phyloP scores from a whole-genome alignment of 2,888 invertebrate species.

The Philonicus albiceps region DNA sequence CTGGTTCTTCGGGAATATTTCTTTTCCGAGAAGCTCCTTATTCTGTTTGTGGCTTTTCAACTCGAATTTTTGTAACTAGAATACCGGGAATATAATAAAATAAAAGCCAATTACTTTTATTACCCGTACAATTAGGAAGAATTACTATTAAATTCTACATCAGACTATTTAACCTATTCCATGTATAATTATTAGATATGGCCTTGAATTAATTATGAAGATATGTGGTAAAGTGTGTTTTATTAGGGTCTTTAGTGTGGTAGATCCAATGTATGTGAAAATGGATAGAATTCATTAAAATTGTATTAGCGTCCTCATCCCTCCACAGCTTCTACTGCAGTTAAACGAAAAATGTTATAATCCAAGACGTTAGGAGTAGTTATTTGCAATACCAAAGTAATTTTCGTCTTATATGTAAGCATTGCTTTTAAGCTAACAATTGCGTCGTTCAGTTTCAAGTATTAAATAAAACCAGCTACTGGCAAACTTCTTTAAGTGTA shows the following conservation, averaged over 20 bases:
- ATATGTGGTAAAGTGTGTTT: background rate
- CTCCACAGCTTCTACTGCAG: background rate
- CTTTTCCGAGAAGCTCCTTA: background rate
- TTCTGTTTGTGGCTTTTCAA: background rate
- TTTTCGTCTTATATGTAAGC: slow-evolving; percentile 34
- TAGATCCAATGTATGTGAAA: background rate
- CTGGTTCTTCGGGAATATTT: background rate
- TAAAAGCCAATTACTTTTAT: background rate
- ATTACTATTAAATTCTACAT: background rate
- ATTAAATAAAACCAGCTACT: slow-evolving; percentile 26
- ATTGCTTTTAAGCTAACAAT: slow-evolving; percentile 27
- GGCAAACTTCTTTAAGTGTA: slow-evolving; percentile 25
- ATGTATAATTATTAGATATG: background rate
- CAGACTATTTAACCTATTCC: background rate
- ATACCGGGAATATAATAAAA: background rate
- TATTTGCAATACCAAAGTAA: slow-evolving; percentile 13
- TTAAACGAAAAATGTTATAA: slow-evolving; percentile 5
- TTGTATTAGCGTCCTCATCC: background rate
- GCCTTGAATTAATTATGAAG: background rate
- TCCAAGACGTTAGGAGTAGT: background rate
- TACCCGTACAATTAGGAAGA: background rate
- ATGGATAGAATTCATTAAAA: background rate
- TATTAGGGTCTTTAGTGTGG: background rate
- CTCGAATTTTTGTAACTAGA: background rate
- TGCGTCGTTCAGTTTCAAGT: slow-evolving; percentile 2